Evolutionary conservation across 37 sponge, comb jelly and placozoan genomes (phyloP).

Genomic region (Chondrosia reniformis): DNA sequence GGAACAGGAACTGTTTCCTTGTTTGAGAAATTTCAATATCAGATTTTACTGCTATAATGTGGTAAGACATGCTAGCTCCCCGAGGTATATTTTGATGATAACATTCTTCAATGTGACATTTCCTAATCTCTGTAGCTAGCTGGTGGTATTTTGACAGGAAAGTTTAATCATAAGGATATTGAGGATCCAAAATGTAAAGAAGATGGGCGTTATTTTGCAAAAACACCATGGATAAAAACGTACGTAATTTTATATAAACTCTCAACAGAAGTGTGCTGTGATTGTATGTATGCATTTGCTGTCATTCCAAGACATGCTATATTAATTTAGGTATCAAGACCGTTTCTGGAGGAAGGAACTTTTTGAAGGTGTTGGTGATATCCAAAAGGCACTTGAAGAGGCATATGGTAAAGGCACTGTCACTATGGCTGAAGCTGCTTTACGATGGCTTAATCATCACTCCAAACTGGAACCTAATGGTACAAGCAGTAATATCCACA

Average conservation of each 20-base stretch:
- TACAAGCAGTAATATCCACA: no score
- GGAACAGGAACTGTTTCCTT: slow-evolving; percentile 84
- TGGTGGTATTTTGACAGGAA: slow-evolving; percentile 82
- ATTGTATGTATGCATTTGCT: no score
- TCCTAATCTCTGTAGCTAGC: slow-evolving; percentile 58
- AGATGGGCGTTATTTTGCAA: slow-evolving; percentile 7
- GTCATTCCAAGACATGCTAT: neutral
- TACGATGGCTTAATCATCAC: slow-evolving; percentile 82
- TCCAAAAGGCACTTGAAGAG: slow-evolving; percentile 50
- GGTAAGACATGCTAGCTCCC: no score
- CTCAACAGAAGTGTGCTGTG: neutral
- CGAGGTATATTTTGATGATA: no score
- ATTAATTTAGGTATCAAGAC: slow-evolving; percentile 51
- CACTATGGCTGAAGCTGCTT: slow-evolving; percentile 49
- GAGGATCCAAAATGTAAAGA: slow-evolving; percentile 4
- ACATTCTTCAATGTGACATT: no score
- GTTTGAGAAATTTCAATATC: slow-evolving; percentile 73
- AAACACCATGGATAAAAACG: neutral
- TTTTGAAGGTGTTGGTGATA: slow-evolving; percentile 52
- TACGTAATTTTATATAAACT: neutral
- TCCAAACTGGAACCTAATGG: slow-evolving; percentile 49
- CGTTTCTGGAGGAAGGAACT: slow-evolving; percentile 71
- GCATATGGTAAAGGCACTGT: slow-evolving; percentile 50
- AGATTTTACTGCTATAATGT: slow-evolving; percentile 95
- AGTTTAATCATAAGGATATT: slow-evolving; percentile 44